Conservation (phyloP, 2,888 invertebrate species). For the Cantharis rufa region DNA sequence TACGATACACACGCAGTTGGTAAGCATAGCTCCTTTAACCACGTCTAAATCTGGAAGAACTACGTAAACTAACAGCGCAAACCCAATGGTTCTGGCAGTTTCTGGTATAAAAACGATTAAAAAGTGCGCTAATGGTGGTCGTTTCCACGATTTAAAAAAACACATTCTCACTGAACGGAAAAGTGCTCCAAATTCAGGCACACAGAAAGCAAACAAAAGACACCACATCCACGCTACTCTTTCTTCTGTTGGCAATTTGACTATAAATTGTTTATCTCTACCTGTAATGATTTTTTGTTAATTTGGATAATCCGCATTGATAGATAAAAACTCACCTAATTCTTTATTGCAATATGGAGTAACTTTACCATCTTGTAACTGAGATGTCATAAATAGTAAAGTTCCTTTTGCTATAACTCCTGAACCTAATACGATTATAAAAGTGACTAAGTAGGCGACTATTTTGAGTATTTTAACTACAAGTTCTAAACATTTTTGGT, state of each 20-base stretch:
- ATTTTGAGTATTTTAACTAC: constrained; percentile 84
- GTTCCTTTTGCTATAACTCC: constrained; percentile 89
- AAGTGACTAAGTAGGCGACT: constrained; percentile 82
- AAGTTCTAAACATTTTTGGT: constrained; percentile 83
- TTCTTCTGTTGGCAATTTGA: constrained; percentile 80
- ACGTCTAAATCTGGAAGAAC: constrained; percentile 92
- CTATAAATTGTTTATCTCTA: constrained; percentile 84
- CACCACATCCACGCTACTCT: constrained; percentile 94
- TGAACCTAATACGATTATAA: constrained; percentile 80
- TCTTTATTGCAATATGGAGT: constrained; percentile 83
- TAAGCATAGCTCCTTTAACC: constrained; percentile 93
- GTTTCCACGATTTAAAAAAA: constrained; percentile 85
- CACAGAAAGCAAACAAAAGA: constrained; percentile 80
- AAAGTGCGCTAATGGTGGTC: constrained; percentile 69
- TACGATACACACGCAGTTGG: constrained; percentile 91
- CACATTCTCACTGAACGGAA: constrained; percentile 86
- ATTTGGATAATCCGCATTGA: not conserved
- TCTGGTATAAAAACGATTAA: constrained; percentile 80
- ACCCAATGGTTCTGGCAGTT: constrained; percentile 84
- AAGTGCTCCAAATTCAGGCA: constrained; percentile 87
- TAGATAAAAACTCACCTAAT: constrained; percentile 66
- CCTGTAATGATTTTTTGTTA: constrained; percentile 59
- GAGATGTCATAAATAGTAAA: constrained; percentile 90
- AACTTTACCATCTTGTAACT: constrained; percentile 75
- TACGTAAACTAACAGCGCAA: constrained; percentile 83